Conservation (phyloP, 2,113 vertebrate genomes). For the Oreochromis spilurus region DNA sequence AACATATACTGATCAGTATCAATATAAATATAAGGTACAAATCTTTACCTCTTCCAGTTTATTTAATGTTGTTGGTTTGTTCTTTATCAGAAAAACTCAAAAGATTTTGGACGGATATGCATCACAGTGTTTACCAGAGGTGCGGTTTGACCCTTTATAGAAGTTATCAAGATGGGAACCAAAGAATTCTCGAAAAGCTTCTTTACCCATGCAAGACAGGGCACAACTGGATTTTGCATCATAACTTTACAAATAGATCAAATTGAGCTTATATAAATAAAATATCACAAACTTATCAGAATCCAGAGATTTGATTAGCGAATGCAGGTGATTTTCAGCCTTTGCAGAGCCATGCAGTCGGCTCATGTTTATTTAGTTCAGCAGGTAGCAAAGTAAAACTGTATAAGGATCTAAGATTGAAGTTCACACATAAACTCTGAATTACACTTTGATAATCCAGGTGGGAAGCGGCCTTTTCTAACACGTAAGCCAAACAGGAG, state of each 20-base stretch:
- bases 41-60: not conserved
- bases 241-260: not conserved
- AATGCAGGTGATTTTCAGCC: not conserved
- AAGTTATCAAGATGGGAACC: not conserved
- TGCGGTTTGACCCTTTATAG: too few species aligned
- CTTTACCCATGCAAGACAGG: not conserved
- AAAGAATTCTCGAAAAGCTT: not conserved
- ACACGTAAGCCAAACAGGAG: not conserved
- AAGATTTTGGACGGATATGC: not conserved
- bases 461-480: not conserved
- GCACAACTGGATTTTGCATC: not conserved
- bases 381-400: not conserved
- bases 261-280: not conserved
- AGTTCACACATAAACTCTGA: not conserved
- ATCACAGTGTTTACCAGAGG: not conserved
- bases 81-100: not conserved
- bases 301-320: not conserved
- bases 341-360: fast-evolving
- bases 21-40: not conserved
- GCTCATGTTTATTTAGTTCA: not conserved
- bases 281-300: not conserved
- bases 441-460: not conserved
- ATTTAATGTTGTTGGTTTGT: not conserved
- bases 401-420: not conserved
- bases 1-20: not conserved